phyloP scores from a whole-genome alignment of 2,888 invertebrate species.

The Lepetodrilus schrolli region DNA sequence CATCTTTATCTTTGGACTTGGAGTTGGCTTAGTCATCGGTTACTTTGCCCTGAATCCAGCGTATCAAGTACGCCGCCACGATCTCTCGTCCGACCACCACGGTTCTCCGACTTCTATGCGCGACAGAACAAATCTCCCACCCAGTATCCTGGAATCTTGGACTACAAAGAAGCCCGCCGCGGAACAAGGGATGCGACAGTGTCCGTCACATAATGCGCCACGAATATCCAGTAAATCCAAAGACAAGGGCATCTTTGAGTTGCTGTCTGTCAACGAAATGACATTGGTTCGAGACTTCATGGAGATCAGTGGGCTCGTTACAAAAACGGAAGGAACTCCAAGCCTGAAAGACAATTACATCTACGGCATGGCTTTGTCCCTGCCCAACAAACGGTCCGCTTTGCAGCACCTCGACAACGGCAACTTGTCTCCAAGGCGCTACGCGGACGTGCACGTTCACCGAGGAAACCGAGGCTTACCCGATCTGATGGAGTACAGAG shows the following conservation, averaged over 20 bases:
- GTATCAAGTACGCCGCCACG: not conserved
- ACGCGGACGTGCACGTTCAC: slow-evolving; percentile 44
- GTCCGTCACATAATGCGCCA: not conserved
- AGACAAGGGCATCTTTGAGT: slow-evolving; percentile 4
- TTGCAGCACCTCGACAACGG: slow-evolving; percentile 43
- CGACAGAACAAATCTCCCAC: not conserved
- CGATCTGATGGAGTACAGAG: slow-evolving; percentile 48
- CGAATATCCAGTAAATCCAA: not conserved
- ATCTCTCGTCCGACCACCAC: not conserved
- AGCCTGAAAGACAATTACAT: slow-evolving; percentile 45
- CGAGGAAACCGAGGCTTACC: slow-evolving; percentile 38
- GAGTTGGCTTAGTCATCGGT: not conserved
- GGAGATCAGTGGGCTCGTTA: slow-evolving; percentile 31
- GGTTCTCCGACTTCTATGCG: not conserved
- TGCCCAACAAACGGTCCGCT: slow-evolving; percentile 36
- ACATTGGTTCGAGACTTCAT: slow-evolving; percentile 36
- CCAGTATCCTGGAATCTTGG: not conserved
- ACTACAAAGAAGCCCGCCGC: not conserved
- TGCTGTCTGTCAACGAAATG: slow-evolving; percentile 41
- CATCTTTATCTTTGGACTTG: not conserved
- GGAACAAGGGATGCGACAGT: not conserved
- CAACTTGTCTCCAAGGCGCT: slow-evolving; percentile 45
- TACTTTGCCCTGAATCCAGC: not conserved
- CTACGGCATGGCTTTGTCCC: slow-evolving; percentile 41
- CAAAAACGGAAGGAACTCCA: slow-evolving; percentile 34